A percentile compares a stretch with the other conserved stretches of the same genome.
These are phyloP conservation scores for Laticauda colubrina DNA, from an alignment of 2,113 vertebrate species.

Conservation along the genomic window DNA sequence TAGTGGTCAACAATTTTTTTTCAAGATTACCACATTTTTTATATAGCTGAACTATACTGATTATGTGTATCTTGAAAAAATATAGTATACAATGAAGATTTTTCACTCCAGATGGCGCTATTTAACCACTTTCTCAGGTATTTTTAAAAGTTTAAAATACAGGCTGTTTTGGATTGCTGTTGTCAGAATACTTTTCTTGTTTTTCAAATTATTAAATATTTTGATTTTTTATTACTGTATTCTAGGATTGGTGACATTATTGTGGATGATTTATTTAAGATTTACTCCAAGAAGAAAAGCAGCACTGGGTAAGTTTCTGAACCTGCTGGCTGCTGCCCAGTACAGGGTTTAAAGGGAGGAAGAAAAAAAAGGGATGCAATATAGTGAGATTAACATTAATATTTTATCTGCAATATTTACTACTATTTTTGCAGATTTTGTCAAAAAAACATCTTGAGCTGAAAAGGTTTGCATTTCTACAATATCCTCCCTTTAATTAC, in stretches of 20 bases:
- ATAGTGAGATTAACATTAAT: not conserved
- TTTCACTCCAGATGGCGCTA: conserved; percentile 58
- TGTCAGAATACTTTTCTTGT: not conserved
- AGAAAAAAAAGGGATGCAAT: not conserved
- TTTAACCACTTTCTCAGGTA: conserved; percentile 33
- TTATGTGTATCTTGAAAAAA: not conserved
- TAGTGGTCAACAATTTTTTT: not conserved
- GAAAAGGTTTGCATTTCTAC: not conserved
- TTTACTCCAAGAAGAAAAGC: not conserved
- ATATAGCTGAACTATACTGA: not conserved
- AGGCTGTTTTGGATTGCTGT: not conserved
- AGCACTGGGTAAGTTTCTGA: not conserved
- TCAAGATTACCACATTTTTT: not conserved
- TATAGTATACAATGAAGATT: fast-evolving
- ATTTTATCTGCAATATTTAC: not conserved
- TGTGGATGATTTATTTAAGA: not conserved
- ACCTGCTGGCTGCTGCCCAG: not conserved
- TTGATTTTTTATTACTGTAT: not conserved
- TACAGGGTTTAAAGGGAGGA: not conserved
- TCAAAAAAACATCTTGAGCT: not conserved
- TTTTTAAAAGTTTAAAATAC: no score
- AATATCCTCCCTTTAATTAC: not conserved
- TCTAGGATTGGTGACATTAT: not conserved
- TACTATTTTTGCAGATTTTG: not conserved
- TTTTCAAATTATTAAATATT: not conserved